Evolutionary conservation across 2,888 invertebrate genomes (phyloP), one percentile per base, ranked within the genome.

Genomic region (Anoncus sp.): DNA sequence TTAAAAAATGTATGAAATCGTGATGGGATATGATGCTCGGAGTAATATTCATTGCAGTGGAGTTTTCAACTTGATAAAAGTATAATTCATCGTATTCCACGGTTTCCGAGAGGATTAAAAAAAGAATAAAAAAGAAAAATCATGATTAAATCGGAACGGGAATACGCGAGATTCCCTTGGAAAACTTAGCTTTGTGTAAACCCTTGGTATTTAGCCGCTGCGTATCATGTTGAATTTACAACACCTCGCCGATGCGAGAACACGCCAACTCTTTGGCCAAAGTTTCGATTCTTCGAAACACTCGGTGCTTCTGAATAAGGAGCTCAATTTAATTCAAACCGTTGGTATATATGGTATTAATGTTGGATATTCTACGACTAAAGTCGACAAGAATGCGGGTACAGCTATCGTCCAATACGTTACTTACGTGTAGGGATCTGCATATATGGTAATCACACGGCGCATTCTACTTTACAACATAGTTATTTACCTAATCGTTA

Each of bases 221-320:
- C 74, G 51, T 66, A 67, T 65, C 72, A 43, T 45, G 65, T 51
- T 71, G 71, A 75, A 80, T 82, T 79, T 79, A 79, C 75, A 79
- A 79, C 67, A 63, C 24, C 73, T 62, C 62, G 60, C 45, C 45
- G 51, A 47, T 57, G 49, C 31, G 45, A 43, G 49, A 49, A 40
- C 57, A 73, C 53, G 47, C 65, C 38, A 71, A 60, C 47, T 57
- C 69, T 49, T 63, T 35, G 72, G 59, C 24, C 24, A 43, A 75
- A 80, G 60, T 81, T 81, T 73, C 47, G 75, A 71, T 76, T 76
- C 75, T 81, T 81, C 51, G 66, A 66, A 74, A 53, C 77, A 81
- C 70, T 70, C 77, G 75, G 75, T 57, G 67, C 75, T 22, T 24
- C 27, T 49, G 70, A 67, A 60, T 71, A 66, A 78, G 80, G 49